Percentiles rank a stretch among this genome's conserved stretches.
phyloP scores from a whole-genome alignment of 2,888 invertebrate genomes.

The Melinaea menophilus region DNA sequence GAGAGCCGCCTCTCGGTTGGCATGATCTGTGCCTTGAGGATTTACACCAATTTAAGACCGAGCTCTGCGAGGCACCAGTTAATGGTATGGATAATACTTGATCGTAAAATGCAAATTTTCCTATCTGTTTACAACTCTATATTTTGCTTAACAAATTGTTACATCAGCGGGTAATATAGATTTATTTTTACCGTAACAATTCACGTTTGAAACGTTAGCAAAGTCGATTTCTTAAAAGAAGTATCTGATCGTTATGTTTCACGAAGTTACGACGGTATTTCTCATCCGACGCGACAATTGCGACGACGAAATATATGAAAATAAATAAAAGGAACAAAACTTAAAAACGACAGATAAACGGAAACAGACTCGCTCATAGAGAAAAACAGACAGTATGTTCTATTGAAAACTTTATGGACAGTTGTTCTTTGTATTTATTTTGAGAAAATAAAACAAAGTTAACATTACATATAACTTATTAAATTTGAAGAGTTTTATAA shows the following conservation, averaged over 20 bases:
- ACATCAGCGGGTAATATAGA: slow-evolving; percentile 8
- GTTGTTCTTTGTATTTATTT: slow-evolving; percentile 54
- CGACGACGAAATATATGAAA: slow-evolving; percentile 62
- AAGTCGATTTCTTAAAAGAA: slow-evolving; percentile 5
- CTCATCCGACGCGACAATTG: slow-evolving; percentile 53
- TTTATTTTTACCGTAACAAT: not conserved
- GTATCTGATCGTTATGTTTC: slow-evolving; percentile 23
- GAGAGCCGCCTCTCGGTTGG: slow-evolving; percentile 68
- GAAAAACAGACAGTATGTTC: slow-evolving; percentile 63
- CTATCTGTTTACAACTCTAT: slow-evolving; percentile 22
- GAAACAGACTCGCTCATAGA: slow-evolving; percentile 71
- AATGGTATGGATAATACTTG: slow-evolving; percentile 56
- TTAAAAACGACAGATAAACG: slow-evolving; percentile 66
- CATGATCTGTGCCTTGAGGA: slow-evolving; percentile 77
- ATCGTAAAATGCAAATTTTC: slow-evolving; percentile 43
- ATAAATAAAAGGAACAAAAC: slow-evolving; percentile 65
- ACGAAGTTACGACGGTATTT: slow-evolving; percentile 25
- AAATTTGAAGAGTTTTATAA: too few species aligned
- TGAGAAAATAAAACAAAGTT: slow-evolving; percentile 43
- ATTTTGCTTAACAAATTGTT: slow-evolving; percentile 28
- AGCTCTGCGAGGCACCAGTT: slow-evolving; percentile 68
- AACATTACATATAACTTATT: not conserved
- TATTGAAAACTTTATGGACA: slow-evolving; percentile 65
- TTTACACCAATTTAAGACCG: slow-evolving; percentile 74
- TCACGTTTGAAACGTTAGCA: not conserved